Percentiles rank a stretch among this genome's conserved stretches.
These are phyloP conservation scores for Mongoloraphidia duomilia DNA, from an alignment of 2,888 invertebrate species.

Conservation along the genomic window DNA sequence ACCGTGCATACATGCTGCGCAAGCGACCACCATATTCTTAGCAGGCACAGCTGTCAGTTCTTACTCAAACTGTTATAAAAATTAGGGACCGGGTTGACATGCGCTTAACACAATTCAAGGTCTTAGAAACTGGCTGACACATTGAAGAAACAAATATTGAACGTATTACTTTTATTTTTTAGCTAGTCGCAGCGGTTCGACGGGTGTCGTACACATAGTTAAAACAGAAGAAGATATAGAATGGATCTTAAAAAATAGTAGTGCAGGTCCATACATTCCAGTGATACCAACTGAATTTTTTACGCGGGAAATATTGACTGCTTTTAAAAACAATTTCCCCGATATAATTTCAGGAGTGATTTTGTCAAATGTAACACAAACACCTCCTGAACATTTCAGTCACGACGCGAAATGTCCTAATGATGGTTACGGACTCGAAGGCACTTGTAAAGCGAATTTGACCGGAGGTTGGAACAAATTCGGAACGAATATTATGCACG, in stretches of 20 bases:
- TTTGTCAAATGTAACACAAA: slow-evolving; percentile 29
- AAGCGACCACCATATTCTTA: no score
- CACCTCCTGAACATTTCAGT: slow-evolving; percentile 28
- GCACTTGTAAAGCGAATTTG: slow-evolving; percentile 24
- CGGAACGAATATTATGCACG: slow-evolving; percentile 60
- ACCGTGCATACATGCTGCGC: no score
- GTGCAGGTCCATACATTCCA: slow-evolving; percentile 69
- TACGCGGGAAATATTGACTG: slow-evolving; percentile 37
- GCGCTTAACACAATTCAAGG: no score
- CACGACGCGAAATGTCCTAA: slow-evolving; percentile 76
- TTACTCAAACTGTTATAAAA: no score
- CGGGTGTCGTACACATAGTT: slow-evolving; percentile 70
- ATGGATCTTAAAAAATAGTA: slow-evolving; percentile 56
- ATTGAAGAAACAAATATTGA: no score
- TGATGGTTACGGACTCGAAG: slow-evolving; percentile 42
- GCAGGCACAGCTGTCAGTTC: no score
- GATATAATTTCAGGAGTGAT: slow-evolving; percentile 51
- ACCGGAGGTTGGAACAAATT: slow-evolving; percentile 56
- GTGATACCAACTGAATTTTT: slow-evolving; percentile 51
- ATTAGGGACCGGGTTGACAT: no score
- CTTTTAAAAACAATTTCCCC: slow-evolving; percentile 34
- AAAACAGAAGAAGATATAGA: slow-evolving; percentile 47
- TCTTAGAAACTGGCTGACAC: no score
- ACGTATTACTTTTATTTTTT: slow-evolving; percentile 18
- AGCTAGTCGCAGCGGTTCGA: slow-evolving; percentile 65